A percentile compares a stretch with the other conserved stretches of the same genome.
Conservation (phyloP, 2,888 invertebrate species). For the Andrena hattorfiana region DNA sequence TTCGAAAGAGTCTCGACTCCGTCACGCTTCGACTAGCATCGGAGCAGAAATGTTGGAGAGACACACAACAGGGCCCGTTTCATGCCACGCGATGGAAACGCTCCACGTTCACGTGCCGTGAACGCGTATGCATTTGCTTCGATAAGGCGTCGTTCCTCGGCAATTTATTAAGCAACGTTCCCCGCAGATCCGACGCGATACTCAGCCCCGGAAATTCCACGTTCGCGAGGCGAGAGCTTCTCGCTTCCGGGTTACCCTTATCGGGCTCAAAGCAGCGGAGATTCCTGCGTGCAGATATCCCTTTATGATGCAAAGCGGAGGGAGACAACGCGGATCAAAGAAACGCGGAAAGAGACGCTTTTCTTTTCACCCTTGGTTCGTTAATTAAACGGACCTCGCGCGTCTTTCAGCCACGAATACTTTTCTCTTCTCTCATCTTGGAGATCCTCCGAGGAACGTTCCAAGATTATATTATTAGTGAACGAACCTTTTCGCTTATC, state of each 20-base stretch:
- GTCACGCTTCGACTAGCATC: conserved; percentile 70
- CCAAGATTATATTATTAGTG: conserved; percentile 44
- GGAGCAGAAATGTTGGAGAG: conserved; percentile 55
- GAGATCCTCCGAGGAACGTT: background rate
- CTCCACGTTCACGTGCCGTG: conserved; percentile 43
- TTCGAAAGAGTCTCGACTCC: conserved; percentile 69
- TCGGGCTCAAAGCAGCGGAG: background rate
- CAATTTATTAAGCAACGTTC: conserved; percentile 50
- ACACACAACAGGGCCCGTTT: conserved; percentile 33
- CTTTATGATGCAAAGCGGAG: conserved; percentile 35
- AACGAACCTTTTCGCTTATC: background rate
- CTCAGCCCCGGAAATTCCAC: background rate
- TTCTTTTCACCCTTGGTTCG: background rate
- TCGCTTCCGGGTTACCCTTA: background rate
- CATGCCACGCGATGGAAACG: conserved; percentile 36
- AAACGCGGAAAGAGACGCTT: conserved; percentile 11
- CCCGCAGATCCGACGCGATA: background rate
- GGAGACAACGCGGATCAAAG: conserved; percentile 16
- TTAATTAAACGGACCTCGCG: conserved; percentile 53
- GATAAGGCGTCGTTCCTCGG: conserved; percentile 40
- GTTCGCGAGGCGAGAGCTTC: background rate
- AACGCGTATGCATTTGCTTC: background rate
- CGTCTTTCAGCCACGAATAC: background rate
- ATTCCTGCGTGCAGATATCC: conserved; percentile 6
- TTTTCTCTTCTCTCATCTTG: background rate